Conservation (phyloP, 2,888 invertebrate genomes). For the Noctua fimbriata region DNA sequence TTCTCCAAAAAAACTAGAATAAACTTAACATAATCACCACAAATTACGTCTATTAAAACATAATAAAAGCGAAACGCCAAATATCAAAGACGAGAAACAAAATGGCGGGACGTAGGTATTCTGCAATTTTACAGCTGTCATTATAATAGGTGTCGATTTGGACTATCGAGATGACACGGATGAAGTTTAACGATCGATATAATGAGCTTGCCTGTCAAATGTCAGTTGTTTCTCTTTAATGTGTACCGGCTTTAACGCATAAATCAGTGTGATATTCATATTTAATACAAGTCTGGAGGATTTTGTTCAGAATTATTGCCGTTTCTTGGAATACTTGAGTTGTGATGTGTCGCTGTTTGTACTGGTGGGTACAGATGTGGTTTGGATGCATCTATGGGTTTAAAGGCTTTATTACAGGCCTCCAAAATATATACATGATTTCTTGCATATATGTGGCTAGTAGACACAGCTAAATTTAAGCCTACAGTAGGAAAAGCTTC, state of each 20-base stretch:
- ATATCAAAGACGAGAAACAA: constrained; percentile 32
- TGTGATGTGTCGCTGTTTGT: constrained; percentile 75
- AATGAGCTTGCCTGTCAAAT: constrained; percentile 71
- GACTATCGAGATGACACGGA: constrained; percentile 61
- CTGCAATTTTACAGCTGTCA: constrained; percentile 56
- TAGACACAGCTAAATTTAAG: background rate
- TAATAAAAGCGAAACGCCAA: constrained; percentile 37
- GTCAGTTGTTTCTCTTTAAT: constrained; percentile 72
- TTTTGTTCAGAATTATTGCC: constrained; percentile 81
- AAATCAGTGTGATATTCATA: constrained; percentile 85
- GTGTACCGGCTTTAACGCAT: constrained; percentile 70
- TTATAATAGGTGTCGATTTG: constrained; percentile 61
- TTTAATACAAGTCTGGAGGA: constrained; percentile 82
- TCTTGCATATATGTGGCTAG: background rate
- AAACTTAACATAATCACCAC: constrained; percentile 37
- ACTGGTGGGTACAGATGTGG: constrained; percentile 66
- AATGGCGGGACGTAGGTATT: constrained; percentile 20
- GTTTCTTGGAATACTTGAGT: constrained; percentile 81
- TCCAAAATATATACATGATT: background rate
- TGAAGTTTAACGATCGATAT: constrained; percentile 66
- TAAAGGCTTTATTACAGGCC: background rate
- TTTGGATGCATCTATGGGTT: background rate
- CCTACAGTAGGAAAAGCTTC: background rate
- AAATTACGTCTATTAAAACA: constrained; percentile 39
- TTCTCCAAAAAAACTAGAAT: constrained; percentile 37